A percentile compares a stretch with the other conserved stretches of the same genome.
Evolutionary conservation across 2,888 invertebrate genomes (phyloP).

Genomic region (Scaptomyza reducta): DNA sequence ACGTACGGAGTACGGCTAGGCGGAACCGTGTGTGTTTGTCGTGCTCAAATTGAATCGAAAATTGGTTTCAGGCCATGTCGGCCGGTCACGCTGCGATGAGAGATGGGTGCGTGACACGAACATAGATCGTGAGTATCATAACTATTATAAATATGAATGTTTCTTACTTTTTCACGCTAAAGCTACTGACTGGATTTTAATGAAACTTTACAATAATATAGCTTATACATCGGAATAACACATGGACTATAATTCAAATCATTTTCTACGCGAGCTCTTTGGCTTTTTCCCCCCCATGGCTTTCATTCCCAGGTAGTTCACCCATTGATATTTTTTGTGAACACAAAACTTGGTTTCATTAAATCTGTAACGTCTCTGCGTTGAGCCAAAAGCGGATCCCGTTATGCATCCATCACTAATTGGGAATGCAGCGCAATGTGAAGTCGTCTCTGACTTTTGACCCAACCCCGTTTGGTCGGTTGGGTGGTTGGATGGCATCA

Average conservation of each 20-base stretch:
- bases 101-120: constrained; percentile 6
- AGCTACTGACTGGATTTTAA: no score
- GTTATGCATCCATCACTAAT: constrained; percentile 19
- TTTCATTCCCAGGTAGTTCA: no score
- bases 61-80: constrained; percentile 44
- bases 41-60: constrained; percentile 63
- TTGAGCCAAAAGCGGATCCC: not conserved
- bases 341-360: not conserved
- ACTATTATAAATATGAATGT: no score
- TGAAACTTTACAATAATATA: no score
- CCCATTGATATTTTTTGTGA: no score
- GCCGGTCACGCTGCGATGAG: constrained; percentile 16
- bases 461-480: constrained; percentile 3
- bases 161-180: no score
- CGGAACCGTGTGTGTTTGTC: constrained; percentile 57
- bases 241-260: no score
- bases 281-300: no score
- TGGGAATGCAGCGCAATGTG: constrained; percentile 14
- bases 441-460: constrained; percentile 25
- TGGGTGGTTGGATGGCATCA: not conserved
- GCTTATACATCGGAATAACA: no score
- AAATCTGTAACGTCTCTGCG: not conserved
- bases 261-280: no score
- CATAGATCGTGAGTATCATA: no score
- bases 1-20: constrained; percentile 14